Base-by-base conservation (phyloP, 2,113 vertebrate genomes). In the Neolamprologus variostigma region DNA sequence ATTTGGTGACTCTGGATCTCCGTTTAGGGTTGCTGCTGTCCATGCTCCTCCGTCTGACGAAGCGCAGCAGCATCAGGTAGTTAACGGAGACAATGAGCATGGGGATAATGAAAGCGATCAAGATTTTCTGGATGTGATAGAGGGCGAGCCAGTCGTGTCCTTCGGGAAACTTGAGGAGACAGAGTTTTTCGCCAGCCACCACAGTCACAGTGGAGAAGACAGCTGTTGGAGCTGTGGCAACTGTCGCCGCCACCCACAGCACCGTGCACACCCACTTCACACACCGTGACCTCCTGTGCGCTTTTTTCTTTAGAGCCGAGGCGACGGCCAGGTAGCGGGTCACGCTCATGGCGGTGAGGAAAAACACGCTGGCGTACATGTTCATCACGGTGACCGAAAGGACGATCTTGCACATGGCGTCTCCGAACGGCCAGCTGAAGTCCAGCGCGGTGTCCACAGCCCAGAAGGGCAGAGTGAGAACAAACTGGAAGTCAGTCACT, bases 341-440 rank as follows among this genome's bases (percentile, higher is more conserved):
- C 31, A 97, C 95, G 61, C 97, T 97, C 97, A 96, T 96, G 11
- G 96, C 95, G 0, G 96, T 95, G 85, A 97, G 96, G 45, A 97
- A 96, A 26, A 97, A 97, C 21, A 96, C 96, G 85, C 97, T 96
- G 47, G 96, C 96, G 87, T 96, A 96, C 96, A 95, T 96, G 95
- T 96, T 97, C 95, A 97, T 96, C 59, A 97, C 96, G 0, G 96
- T 96, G 81, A 97, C 92, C 2, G 96, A 96, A 7, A 97, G 95
- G 81, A 97, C 88, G 84, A 96, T 96, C 35, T 95, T 96, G 83
- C 97, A 97, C 96, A 96, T 95, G 83, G 95, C 95, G 89, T 94
- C 87, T 37, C 96, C 95, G 79, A 96, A 97, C n/a, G 96, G 96
- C 96, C 97, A 97, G 92, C 95, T 96, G 94, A 97, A 97, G 92